Evolutionary conservation across 2,797 vertebrate genomes (phyloP), one percentile per base, ranked within the genome.

Genomic region (Apodemus agrarius): DNA sequence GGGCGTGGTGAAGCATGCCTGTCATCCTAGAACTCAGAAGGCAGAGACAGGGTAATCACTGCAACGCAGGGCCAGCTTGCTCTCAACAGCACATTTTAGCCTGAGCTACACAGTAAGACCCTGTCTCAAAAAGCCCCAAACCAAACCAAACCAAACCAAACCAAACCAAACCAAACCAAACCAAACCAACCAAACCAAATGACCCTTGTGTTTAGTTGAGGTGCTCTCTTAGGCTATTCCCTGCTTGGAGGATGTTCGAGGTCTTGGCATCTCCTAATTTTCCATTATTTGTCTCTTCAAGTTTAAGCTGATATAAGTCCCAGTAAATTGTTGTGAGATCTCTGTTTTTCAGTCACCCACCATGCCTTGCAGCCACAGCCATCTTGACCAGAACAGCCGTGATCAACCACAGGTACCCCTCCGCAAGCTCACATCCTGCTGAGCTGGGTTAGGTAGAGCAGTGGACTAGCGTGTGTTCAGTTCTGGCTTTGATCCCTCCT

Each of bases 41-140:
- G 75, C 88, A 89, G 88, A 90, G 43, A 79, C 88, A 90, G 88
- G 88, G 79, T 21, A 9, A 19, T 89, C 74, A 90, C 37, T 52
- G 54, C 69, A 59, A 75, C 3, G 17, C 6, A 34, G 17, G 26
- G 37, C n/a, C 69, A 8, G n/a, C 37, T 52, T 88, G n/a, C 24
- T 11, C 86, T 88, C 6, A 54, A 61, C 21, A 31, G 86, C 17
- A 22, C 37, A 24, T 37, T 65, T 43, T 22, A 90, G 40, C 8
- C 43, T 65, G 74, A 79, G 57, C 31, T 52, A 26, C 9, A 0
- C 19, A 63, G 74, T 24, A 52, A 79, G 43, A 65, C 75, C 22
- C 59, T 90, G 34, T 29, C 75, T 29, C 59, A 49, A 90, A 63
- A 79, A 46, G 31, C 22, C 29, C n/a, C 43, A 78, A 76, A 24